A percentile compares a stretch with the other conserved stretches of the same genome.
Conservation (phyloP, 2,113 vertebrate species). For the Elephas maximus region DNA sequence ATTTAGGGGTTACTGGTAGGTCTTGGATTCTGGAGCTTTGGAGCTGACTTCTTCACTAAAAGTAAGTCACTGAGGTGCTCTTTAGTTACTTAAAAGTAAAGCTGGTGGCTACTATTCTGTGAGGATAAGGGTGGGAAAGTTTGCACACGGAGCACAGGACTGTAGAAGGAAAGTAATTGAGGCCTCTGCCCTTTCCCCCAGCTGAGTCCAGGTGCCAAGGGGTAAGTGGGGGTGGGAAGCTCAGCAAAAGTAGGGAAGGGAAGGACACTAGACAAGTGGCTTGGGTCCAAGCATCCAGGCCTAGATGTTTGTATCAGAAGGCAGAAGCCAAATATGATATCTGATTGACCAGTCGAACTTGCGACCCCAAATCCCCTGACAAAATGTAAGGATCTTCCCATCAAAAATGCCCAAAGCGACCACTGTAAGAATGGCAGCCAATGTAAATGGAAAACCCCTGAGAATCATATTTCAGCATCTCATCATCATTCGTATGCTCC, state of each 20-base stretch:
- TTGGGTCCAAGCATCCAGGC: neutral
- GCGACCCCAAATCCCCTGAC: neutral
- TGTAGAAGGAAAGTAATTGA: neutral
- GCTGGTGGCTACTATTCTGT: neutral
- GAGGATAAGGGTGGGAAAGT: neutral
- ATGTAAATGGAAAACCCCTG: neutral
- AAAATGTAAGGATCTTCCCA: neutral
- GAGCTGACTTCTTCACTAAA: neutral
- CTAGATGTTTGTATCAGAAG: neutral
- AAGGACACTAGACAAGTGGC: neutral
- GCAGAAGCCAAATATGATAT: neutral
- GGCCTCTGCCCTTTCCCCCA: neutral
- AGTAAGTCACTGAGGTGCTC: neutral
- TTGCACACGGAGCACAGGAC: neutral
- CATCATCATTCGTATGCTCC: neutral
- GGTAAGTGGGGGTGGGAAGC: neutral
- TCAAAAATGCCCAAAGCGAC: neutral
- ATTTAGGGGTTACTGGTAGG: neutral
- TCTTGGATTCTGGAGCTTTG: neutral
- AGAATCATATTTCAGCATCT: neutral
- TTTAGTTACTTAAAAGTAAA: neutral
- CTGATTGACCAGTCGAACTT: neutral
- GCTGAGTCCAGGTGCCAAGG: neutral
- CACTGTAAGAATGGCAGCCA: neutral
- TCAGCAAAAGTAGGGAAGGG: neutral